phyloP scores from a whole-genome alignment of 2,888 invertebrate genomes.

The Microctonus hyperodae region DNA sequence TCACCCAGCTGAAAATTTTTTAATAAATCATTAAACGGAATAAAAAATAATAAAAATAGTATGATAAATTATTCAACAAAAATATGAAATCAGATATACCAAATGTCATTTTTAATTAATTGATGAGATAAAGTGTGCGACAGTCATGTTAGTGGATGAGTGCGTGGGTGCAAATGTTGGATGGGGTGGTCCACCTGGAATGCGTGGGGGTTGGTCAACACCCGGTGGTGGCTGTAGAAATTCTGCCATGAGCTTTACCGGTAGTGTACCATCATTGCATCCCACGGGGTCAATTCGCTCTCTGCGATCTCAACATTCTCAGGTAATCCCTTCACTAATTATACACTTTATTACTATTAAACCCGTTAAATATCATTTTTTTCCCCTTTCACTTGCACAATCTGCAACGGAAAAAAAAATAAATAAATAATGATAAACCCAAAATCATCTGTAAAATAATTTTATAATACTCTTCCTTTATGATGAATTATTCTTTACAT shows the following conservation, averaged over 20 bases:
- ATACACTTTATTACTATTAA: background rate
- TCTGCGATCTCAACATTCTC: conserved; percentile 58
- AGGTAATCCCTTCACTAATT: conserved; percentile 45
- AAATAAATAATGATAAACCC: no score
- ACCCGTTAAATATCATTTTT: conserved; percentile 7
- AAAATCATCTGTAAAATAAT: no score
- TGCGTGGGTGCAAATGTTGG: conserved; percentile 52
- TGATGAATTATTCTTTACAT: no score
- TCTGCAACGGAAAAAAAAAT: no score
- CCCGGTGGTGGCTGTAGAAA: conserved; percentile 55
- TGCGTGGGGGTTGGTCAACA: conserved; percentile 58
- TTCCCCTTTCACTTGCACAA: background rate
- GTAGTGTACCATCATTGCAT: conserved; percentile 60
- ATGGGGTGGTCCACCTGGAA: conserved; percentile 48
- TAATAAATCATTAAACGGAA: no score
- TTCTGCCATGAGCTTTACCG: conserved; percentile 60
- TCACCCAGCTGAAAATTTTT: no score
- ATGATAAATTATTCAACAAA: no score
- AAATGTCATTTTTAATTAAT: conserved; percentile 26
- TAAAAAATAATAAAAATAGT: conserved; percentile 25
- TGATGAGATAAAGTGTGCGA: conserved; percentile 32
- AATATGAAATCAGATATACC: no score
- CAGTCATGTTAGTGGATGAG: conserved; percentile 56
- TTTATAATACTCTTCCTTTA: background rate
- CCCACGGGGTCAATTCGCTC: conserved; percentile 58